phyloP scores from a whole-genome alignment of 2,113 vertebrate species.

The Callionymus lyra region DNA sequence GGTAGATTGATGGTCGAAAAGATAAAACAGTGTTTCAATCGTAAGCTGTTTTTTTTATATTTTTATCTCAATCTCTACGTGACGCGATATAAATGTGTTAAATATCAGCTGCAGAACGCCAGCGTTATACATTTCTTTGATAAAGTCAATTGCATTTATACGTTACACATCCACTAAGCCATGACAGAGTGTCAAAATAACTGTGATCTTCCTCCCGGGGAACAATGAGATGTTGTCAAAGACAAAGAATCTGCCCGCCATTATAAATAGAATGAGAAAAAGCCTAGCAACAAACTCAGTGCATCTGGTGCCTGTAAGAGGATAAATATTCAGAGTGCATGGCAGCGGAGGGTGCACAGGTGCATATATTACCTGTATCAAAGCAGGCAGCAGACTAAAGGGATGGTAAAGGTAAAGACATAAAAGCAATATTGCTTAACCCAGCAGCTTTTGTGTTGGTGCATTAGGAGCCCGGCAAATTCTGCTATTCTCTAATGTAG shows the following conservation, averaged over 20 bases:
- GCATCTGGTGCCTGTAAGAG: constrained; percentile 61
- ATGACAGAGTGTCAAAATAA: constrained; percentile 31
- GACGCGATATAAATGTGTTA: constrained; percentile 16
- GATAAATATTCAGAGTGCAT: constrained; percentile 65
- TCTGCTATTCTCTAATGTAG: constrained; percentile 2
- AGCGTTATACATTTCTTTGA: constrained; percentile 13
- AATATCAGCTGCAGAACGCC: constrained; percentile 26
- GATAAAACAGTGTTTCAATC: too few relatives aligned
- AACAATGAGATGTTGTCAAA: constrained; percentile 38
- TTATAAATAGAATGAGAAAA: constrained; percentile 64
- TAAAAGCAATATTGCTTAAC: constrained; percentile 61
- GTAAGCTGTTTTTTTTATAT: constrained; percentile 6
- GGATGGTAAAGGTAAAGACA: constrained; percentile 58
- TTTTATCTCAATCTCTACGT: constrained; percentile 15
- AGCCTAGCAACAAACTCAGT: constrained; percentile 59
- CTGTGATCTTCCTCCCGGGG: constrained; percentile 32
- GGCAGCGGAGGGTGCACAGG: constrained; percentile 59
- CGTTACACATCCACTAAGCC: constrained; percentile 16
- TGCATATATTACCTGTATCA: constrained; percentile 68
- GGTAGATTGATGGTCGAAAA: too few relatives aligned
- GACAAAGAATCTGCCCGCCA: constrained; percentile 46
- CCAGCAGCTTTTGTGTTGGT: constrained; percentile 48
- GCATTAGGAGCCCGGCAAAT: constrained; percentile 18
- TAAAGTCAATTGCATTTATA: constrained; percentile 25
- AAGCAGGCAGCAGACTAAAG: constrained; percentile 54